phyloP scores from a whole-genome alignment of 2,113 vertebrate genomes.

The Bucco capensis region DNA sequence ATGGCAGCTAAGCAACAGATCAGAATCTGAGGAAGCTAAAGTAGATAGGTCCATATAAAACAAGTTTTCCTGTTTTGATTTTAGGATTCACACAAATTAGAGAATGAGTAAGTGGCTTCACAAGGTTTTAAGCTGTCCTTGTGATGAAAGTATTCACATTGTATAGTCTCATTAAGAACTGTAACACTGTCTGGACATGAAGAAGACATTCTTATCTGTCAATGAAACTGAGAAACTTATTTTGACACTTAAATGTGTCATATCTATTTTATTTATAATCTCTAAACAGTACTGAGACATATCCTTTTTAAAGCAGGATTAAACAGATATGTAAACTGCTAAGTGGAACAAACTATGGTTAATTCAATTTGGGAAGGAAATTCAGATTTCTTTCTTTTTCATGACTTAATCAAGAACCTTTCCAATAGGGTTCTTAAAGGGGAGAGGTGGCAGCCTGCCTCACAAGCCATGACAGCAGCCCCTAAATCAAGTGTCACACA shows the following conservation, averaged over 20 bases:
- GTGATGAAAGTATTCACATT: not conserved
- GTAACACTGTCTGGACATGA: not conserved
- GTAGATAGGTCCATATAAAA: not conserved
- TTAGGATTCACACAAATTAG: not conserved
- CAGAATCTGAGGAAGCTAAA: not conserved
- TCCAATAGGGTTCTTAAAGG: not conserved
- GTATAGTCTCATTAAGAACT: not conserved
- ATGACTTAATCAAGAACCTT: not conserved
- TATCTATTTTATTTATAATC: not conserved
- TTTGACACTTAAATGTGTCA: not conserved
- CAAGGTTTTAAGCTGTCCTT: not conserved
- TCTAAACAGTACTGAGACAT: not conserved
- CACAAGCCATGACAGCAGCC: constrained; percentile 1
- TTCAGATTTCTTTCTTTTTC: not conserved
- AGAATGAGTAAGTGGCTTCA: not conserved
- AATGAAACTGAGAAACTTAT: not conserved
- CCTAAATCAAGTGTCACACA: constrained; percentile 26
- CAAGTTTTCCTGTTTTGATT: not conserved
- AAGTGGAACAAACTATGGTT: fast-evolving
- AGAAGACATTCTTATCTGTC: not conserved
- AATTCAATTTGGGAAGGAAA: not conserved
- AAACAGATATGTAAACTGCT: not conserved
- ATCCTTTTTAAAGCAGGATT: not conserved
- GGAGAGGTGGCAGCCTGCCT: not conserved
- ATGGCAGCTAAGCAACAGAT: not conserved